Evolutionary conservation across 2,113 vertebrate species (phyloP).

Genomic region (Eclectus roratus): DNA sequence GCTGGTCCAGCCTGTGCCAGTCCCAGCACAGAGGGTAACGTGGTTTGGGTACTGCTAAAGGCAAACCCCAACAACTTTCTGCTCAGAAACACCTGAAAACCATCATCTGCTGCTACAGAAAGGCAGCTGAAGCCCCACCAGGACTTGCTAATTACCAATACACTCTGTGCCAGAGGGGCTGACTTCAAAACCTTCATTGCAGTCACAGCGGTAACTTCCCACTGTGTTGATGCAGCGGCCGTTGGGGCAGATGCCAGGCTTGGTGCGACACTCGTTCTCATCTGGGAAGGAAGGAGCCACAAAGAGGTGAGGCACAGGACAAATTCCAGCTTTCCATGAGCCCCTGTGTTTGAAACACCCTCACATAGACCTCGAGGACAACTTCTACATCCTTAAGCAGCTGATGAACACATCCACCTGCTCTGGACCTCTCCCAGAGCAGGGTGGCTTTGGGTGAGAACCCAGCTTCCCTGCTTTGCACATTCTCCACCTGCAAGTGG

Average conservation of each 20-base stretch:
- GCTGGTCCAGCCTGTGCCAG: background rate
- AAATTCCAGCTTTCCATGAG: background rate
- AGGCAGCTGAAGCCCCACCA: background rate
- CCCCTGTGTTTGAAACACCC: accelerated
- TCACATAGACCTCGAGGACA: background rate
- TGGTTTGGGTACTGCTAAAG: background rate
- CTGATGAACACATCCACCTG: background rate
- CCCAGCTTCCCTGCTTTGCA: background rate
- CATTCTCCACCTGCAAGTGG: background rate
- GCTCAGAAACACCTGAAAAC: background rate
- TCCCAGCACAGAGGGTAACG: accelerated
- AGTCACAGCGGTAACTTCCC: slow-evolving; percentile 91
- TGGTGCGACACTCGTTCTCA: slow-evolving; percentile 88
- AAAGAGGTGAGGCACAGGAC: background rate
- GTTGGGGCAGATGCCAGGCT: slow-evolving; percentile 87
- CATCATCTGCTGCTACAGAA: background rate
- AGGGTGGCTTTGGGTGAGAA: background rate
- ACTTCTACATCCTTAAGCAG: accelerated
- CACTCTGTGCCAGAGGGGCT: slow-evolving; percentile 87
- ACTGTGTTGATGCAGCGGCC: slow-evolving; percentile 87
- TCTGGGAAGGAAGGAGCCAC: slow-evolving; percentile 66
- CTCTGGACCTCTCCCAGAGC: background rate
- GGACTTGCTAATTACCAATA: slow-evolving; percentile 74
- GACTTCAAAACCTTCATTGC: slow-evolving; percentile 87
- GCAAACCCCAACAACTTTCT: background rate